Evolutionary conservation across 2,797 vertebrate species (phyloP).

Genomic region (Hafferia zeledoni): DNA sequence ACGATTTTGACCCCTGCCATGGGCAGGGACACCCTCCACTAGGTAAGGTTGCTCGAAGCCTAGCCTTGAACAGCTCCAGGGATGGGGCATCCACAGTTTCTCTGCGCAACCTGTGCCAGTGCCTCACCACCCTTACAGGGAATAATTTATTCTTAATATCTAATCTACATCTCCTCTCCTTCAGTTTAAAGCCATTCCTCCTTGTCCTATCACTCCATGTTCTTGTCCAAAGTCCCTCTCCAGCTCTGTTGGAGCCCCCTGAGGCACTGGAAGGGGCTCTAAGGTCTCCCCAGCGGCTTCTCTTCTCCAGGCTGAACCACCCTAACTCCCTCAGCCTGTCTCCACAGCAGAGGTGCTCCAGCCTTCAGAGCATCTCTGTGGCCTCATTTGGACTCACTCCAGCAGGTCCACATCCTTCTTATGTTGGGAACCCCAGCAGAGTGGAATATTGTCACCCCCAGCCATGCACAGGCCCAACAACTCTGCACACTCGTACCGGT

Average conservation of each 20-base stretch:
- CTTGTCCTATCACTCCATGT: not conserved
- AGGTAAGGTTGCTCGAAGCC: not conserved
- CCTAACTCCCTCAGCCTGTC: not conserved
- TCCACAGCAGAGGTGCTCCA: not conserved
- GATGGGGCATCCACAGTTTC: not conserved
- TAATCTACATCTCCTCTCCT: too few species aligned
- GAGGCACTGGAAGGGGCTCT: not conserved
- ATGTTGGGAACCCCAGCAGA: not conserved
- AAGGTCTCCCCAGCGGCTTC: not conserved
- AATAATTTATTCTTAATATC: not conserved
- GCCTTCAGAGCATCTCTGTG: not conserved
- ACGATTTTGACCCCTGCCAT: not conserved
- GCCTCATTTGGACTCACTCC: not conserved
- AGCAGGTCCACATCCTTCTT: not conserved
- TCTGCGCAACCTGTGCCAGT: not conserved
- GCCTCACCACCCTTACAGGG: not conserved
- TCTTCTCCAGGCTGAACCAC: not conserved
- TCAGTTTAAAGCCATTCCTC: not conserved
- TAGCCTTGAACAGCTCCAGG: not conserved
- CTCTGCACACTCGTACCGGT: conserved; percentile 80
- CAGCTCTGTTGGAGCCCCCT: not conserved
- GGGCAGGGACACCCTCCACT: not conserved
- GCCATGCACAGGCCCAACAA: not conserved
- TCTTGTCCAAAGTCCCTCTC: not conserved
- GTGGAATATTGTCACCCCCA: not conserved